phyloP scores from a whole-genome alignment of 2,113 vertebrate genomes.

The Pluvianellus socialis region DNA sequence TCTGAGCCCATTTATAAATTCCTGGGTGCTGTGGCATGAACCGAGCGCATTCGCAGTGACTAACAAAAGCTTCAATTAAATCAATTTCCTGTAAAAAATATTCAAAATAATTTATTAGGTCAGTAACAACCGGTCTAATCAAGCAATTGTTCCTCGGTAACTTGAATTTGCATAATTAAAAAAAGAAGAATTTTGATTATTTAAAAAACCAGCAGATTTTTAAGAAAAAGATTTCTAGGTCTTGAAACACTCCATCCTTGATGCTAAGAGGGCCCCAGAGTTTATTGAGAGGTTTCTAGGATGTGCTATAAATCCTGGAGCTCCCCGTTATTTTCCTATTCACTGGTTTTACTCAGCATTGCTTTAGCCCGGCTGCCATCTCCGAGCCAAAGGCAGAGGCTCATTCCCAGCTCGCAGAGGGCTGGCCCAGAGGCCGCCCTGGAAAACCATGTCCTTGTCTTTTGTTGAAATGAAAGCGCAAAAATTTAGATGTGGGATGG shows the following conservation, averaged over 20 bases:
- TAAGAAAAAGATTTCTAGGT: background rate
- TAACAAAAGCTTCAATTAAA: constrained; percentile 80
- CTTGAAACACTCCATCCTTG: background rate
- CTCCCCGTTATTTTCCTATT: constrained; percentile 45
- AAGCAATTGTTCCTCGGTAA: constrained; percentile 48
- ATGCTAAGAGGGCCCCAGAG: background rate
- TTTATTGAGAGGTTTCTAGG: constrained; percentile 29
- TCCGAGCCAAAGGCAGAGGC: background rate
- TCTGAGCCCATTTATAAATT: constrained; percentile 85
- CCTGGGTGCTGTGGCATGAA: constrained; percentile 73
- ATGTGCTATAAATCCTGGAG: constrained; percentile 47
- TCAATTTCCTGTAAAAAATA: constrained; percentile 73
- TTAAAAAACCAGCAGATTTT: background rate
- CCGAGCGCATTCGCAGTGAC: constrained; percentile 54
- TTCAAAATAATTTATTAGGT: constrained; percentile 69
- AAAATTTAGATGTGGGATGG: background rate
- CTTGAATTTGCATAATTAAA: constrained; percentile 71
- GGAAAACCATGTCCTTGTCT: rapidly evolving
- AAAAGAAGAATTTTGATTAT: constrained; percentile 40
- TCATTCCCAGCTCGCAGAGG: background rate
- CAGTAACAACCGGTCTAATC: constrained; percentile 59
- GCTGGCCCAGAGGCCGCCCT: background rate
- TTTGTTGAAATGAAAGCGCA: background rate
- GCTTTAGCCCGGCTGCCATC: background rate
- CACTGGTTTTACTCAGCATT: constrained; percentile 37